Base-by-base conservation (phyloP, 2,797 vertebrate species). In the Pipistrellus nathusii region DNA sequence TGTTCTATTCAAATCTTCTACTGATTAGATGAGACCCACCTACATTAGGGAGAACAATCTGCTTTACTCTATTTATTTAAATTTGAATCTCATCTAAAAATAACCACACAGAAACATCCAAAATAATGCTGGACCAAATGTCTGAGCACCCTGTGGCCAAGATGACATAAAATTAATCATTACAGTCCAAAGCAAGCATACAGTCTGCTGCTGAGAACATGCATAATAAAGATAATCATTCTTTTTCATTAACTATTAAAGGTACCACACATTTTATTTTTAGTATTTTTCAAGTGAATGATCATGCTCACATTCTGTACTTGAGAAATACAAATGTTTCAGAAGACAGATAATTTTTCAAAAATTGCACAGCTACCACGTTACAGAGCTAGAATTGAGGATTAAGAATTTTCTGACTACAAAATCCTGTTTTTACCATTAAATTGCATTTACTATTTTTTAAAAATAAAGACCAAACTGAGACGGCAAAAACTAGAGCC, bases 401-500 rank as follows among this genome's bases (percentile, higher is more conserved):
- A 69, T 71, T 57, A 55, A 55, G 90, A 87, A 64, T 6, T 32
- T 38, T 77, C 46, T 82, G 68, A 44, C 92, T 95, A 88, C 0
- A 35, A 73, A 95, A 51, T 6, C 32, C 25, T 72, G 11, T 46
- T 94, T 46, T 92, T 66, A 86, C 35, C 71, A 88, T 25, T 78
- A 83, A 80, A 57, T 95, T 41, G 44, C 57, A 78, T 18, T 72
- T 41, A n/a, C 12, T 53, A 51, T 53, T 94, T 51, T 51, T 77
- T 87, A 85, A 21, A 91, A 80, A 78, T 76, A 91, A 69, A 84
- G 38, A 86, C 32, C 14, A 96, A 86, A 83, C 83, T 89, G 76
- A 92, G 68, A 93, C 93, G 51, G 76, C 64, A 92, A 77, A 94
- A 96, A 66, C 27, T 27, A 90, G 57, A 88, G 44, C 59, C 44